These are phyloP conservation scores for Mimas tiliae DNA, from an alignment of 2,888 invertebrate genomes.

Conservation along the genomic window DNA sequence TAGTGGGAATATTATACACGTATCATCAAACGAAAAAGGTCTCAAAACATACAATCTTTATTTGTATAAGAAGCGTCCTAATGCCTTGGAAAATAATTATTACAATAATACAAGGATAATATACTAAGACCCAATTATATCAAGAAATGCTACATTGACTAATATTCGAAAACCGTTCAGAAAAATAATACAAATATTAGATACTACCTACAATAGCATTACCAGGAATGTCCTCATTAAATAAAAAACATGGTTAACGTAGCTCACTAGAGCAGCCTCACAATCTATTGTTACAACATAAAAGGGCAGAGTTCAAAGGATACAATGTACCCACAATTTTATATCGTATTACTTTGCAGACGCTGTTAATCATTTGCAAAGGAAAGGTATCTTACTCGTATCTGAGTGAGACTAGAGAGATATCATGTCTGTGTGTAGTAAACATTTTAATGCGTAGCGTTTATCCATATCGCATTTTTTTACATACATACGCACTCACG, in stretches of 20 bases:
- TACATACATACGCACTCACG: too few relatives aligned
- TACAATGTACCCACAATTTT: constrained; percentile 42
- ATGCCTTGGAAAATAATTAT: too few relatives aligned
- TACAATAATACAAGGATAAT: too few relatives aligned
- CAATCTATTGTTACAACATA: constrained; percentile 40
- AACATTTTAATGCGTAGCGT: constrained; percentile 14
- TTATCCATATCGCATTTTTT: too few relatives aligned
- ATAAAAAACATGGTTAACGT: constrained; percentile 2
- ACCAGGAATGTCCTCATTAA: constrained; percentile 23
- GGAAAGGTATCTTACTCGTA: constrained; percentile 37
- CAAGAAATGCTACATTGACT: too few relatives aligned
- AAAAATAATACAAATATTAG: too few relatives aligned
- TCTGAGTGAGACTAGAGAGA: constrained; percentile 33
- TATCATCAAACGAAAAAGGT: too few relatives aligned
- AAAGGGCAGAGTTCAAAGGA: constrained; percentile 46
- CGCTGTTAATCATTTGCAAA: constrained; percentile 40
- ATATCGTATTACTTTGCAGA: constrained; percentile 32
- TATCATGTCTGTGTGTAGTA: constrained; percentile 14
- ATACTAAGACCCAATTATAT: too few relatives aligned
- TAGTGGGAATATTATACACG: too few relatives aligned
- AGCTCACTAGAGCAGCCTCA: constrained; percentile 32
- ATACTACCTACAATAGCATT: neutral
- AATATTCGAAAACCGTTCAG: too few relatives aligned
- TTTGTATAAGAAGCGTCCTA: too few relatives aligned
- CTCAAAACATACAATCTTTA: too few relatives aligned